These are phyloP conservation scores for Sycophaga agraensis DNA, from an alignment of 1,140 invertebrate genomes.

Conservation along the genomic window DNA sequence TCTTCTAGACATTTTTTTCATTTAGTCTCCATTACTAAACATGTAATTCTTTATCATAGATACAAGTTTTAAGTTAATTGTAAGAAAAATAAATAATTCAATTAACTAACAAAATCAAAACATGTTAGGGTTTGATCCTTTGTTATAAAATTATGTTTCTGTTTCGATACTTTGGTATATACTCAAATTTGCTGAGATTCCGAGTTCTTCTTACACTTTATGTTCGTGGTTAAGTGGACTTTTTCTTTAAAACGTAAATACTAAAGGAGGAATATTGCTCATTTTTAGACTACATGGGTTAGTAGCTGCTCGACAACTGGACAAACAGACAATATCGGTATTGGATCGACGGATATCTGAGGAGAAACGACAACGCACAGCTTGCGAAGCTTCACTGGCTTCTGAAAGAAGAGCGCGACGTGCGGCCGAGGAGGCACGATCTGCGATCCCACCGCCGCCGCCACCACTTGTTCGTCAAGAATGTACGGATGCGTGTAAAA, in stretches of 20 bases:
- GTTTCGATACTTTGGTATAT: too few relatives aligned
- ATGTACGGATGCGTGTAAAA: conserved; percentile 77
- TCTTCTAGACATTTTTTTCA: background rate
- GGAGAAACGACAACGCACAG: conserved; percentile 74
- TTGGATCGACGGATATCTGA: conserved; percentile 82
- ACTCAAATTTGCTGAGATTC: too few relatives aligned
- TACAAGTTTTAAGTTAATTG: too few relatives aligned
- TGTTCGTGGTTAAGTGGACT: too few relatives aligned
- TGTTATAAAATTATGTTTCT: too few relatives aligned
- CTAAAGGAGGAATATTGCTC: too few relatives aligned
- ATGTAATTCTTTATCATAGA: too few relatives aligned
- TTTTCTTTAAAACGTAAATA: too few relatives aligned
- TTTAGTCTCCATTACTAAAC: conserved; percentile 69
- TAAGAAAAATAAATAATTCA: too few relatives aligned
- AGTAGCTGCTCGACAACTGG: conserved; percentile 70
- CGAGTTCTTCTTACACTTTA: too few relatives aligned
- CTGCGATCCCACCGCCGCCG: conserved; percentile 46
- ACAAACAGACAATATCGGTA: conserved; percentile 74
- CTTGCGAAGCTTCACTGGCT: conserved; percentile 75
- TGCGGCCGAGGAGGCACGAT: conserved; percentile 57
- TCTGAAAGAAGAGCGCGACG: conserved; percentile 69
- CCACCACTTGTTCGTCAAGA: conserved; percentile 59
- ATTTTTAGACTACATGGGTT: conserved; percentile 68
- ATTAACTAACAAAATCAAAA: too few relatives aligned
- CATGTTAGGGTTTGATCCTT: too few relatives aligned